Percentiles rank a stretch among this genome's conserved stretches.
Conservation (phyloP, 2,113 vertebrate species). For the Egretta garzetta region DNA sequence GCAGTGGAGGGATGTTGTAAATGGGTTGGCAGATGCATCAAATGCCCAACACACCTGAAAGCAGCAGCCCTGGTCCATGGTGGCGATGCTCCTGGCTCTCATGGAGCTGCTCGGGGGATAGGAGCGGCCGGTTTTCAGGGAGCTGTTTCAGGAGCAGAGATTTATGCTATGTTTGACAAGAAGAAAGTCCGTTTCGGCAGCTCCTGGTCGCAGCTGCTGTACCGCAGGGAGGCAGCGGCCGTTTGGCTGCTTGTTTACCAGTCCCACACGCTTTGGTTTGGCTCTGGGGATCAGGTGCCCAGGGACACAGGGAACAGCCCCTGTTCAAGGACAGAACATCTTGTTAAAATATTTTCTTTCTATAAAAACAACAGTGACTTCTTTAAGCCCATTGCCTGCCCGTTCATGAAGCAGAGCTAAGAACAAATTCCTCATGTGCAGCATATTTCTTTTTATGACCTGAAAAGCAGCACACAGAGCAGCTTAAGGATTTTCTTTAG, state of each 20-base stretch:
- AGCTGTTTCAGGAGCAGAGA: not conserved
- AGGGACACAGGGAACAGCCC: not conserved
- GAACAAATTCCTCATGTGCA: not conserved
- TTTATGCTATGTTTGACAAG: not conserved
- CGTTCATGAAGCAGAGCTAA: not conserved
- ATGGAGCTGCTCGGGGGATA: not conserved
- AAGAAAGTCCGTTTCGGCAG: not conserved
- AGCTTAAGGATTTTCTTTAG: not conserved
- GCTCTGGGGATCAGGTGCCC: not conserved
- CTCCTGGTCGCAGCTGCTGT: not conserved
- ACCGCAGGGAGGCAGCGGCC: accelerated
- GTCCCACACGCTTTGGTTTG: accelerated
- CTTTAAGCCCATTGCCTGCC: not conserved
- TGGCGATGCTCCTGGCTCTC: not conserved
- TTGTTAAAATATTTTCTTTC: not conserved
- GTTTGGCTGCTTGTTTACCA: not conserved
- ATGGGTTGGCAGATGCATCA: not conserved
- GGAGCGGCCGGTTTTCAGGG: not conserved
- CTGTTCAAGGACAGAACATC: not conserved
- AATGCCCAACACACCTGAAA: accelerated
- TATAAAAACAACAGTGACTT: not conserved
- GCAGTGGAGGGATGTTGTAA: accelerated
- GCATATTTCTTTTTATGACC: not conserved
- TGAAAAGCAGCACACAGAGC: not conserved
- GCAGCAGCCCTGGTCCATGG: not conserved